These are phyloP conservation scores for Alentia gelatinosa DNA, from an alignment of 2,888 invertebrate species.

Conservation along the genomic window DNA sequence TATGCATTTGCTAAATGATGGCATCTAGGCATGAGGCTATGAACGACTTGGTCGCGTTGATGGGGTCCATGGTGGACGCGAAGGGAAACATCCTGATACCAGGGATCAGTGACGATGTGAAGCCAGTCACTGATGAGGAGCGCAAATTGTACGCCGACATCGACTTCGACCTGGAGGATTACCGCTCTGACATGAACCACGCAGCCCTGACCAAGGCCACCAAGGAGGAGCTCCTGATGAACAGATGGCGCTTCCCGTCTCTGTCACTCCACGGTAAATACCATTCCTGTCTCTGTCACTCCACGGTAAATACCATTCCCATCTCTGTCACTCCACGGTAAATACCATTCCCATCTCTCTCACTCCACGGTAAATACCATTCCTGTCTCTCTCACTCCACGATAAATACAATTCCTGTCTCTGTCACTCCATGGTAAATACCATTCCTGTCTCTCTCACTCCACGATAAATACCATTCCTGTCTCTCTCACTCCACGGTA, in stretches of 20 bases:
- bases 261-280: conserved; percentile 91
- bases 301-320: conserved; percentile 90
- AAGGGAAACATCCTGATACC: conserved; percentile 92
- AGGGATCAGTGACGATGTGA: conserved; percentile 91
- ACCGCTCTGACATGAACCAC: conserved; percentile 87
- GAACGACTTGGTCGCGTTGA: conserved; percentile 91
- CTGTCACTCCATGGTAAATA: background rate
- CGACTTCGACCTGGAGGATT: conserved; percentile 89
- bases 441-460: no score
- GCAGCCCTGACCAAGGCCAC: conserved; percentile 86
- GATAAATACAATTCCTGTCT: no score
- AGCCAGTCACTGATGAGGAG: conserved; percentile 85
- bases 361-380: conserved; percentile 89
- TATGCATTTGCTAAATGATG: no score
- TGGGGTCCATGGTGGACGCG: conserved; percentile 91
- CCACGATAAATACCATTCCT: no score
- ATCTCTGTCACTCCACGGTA: conserved; percentile 93
- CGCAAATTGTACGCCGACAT: conserved; percentile 88
- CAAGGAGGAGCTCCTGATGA: conserved; percentile 93
- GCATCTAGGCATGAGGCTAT: conserved; percentile 86
- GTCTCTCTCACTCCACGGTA: background rate
- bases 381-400: background rate
- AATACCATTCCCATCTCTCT: conserved; percentile 90
- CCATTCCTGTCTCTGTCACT: conserved; percentile 94
- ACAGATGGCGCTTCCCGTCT: conserved; percentile 96